phyloP scores from a whole-genome alignment of 2,113 vertebrate genomes.

The Microcebus jonahi region DNA sequence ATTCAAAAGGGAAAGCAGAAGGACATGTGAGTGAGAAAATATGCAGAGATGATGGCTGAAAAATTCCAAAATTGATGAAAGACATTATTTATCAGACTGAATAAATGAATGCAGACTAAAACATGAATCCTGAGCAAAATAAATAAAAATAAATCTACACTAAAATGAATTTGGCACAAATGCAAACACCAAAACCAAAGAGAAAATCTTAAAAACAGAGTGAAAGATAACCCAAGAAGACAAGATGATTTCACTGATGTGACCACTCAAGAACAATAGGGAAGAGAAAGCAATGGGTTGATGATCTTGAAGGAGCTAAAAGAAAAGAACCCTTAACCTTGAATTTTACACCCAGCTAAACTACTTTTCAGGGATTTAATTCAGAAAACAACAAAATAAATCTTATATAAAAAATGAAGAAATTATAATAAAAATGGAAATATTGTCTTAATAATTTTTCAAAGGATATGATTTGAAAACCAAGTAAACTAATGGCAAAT shows the following conservation, averaged over 20 bases:
- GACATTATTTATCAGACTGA: background rate
- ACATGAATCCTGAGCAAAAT: background rate
- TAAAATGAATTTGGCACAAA: background rate
- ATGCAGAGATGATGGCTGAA: background rate
- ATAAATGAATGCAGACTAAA: background rate
- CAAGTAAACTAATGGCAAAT: background rate
- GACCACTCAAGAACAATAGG: background rate
- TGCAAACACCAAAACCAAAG: background rate
- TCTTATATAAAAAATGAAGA: background rate
- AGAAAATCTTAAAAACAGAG: background rate
- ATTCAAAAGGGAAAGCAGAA: background rate
- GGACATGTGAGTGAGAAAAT: background rate
- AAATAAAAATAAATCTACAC: background rate
- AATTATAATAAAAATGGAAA: background rate
- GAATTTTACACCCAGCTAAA: background rate
- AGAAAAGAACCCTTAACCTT: background rate
- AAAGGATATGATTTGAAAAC: background rate
- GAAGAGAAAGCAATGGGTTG: background rate
- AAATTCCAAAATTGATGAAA: background rate
- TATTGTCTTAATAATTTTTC: background rate
- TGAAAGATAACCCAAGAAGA: background rate
- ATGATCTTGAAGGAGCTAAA: background rate
- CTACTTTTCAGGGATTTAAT: background rate
- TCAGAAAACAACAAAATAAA: background rate
- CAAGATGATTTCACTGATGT: background rate